These are phyloP conservation scores for Ceyx cyanopectus DNA, from an alignment of 2,113 vertebrate species.

Conservation along the genomic window DNA sequence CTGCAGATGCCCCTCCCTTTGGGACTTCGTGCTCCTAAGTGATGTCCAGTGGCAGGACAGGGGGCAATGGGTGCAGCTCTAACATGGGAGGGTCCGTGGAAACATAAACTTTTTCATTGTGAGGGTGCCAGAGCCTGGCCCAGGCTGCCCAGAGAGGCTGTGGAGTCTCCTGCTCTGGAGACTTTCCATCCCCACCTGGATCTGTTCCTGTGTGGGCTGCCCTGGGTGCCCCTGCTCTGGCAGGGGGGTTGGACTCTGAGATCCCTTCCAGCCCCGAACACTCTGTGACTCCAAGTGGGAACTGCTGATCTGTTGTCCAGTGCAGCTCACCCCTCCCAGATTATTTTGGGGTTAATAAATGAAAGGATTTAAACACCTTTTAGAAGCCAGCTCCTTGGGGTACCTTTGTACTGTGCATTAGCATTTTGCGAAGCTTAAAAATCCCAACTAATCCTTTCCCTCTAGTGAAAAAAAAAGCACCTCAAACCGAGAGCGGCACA, in stretches of 20 bases:
- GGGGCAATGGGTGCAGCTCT: no score
- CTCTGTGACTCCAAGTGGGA: background rate
- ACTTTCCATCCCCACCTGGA: no score
- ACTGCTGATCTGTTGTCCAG: background rate
- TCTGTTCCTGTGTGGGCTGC: no score
- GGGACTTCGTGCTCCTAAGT: background rate
- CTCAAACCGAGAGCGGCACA: slow-evolving; percentile 39
- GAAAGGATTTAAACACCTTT: slow-evolving; percentile 1
- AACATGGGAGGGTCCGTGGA: no score
- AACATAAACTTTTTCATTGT: no score
- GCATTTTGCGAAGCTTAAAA: slow-evolving; percentile 49
- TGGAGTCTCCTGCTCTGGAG: no score
- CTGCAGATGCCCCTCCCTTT: background rate
- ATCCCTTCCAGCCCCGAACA: no score
- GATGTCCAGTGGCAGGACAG: no score
- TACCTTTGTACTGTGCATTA: background rate
- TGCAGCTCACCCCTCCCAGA: fast-evolving
- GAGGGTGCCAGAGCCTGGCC: background rate
- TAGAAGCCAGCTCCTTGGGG: background rate
- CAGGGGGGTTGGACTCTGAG: no score
- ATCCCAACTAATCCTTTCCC: slow-evolving; percentile 43
- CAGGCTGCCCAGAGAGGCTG: no score
- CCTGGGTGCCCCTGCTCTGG: no score
- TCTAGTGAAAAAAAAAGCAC: slow-evolving; percentile 16
- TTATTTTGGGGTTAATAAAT: background rate